phyloP scores from a whole-genome alignment of 2,797 vertebrate species.

The Labroides dimidiatus region DNA sequence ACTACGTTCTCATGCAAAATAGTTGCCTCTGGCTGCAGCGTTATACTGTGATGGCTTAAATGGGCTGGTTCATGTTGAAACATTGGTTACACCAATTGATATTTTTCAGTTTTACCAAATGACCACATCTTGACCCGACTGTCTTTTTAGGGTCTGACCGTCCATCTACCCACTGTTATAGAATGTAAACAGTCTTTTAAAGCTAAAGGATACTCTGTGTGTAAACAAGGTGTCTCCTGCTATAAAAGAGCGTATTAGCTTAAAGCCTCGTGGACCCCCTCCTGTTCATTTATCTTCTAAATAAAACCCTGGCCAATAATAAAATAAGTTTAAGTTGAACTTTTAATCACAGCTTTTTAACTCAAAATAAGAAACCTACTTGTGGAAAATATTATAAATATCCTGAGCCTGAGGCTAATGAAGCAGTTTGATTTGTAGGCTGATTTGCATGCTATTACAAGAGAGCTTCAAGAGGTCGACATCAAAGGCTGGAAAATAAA shows the following conservation, averaged over 20 bases:
- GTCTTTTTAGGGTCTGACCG: too few species aligned
- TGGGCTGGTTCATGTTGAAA: too few species aligned
- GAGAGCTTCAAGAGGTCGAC: slow-evolving; percentile 42
- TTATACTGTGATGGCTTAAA: too few species aligned
- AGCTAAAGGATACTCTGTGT: not conserved
- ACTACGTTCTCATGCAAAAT: too few species aligned
- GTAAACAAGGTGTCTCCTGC: not conserved
- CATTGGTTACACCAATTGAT: too few species aligned
- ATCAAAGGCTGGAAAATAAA: slow-evolving; percentile 55
- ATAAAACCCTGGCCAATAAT: slow-evolving; percentile 2
- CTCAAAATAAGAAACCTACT: slow-evolving; percentile 22
- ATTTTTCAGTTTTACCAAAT: too few species aligned
- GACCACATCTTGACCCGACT: too few species aligned
- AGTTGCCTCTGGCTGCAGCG: too few species aligned
- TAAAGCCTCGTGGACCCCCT: not conserved
- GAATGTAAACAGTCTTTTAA: not conserved
- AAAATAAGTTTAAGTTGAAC: slow-evolving; percentile 4
- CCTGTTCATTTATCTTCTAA: not conserved
- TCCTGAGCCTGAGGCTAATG: slow-evolving; percentile 37
- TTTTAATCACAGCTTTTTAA: slow-evolving; percentile 40
- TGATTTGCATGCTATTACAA: slow-evolving; percentile 53
- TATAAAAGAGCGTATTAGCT: not conserved
- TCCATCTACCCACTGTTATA: not conserved
- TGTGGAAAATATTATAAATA: slow-evolving; percentile 39
- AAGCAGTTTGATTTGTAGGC: slow-evolving; percentile 26